A percentile compares a stretch with the other conserved stretches of the same genome.
These are phyloP conservation scores for Dynastes tityus DNA, from an alignment of 2,888 invertebrate species.

Conservation along the genomic window DNA sequence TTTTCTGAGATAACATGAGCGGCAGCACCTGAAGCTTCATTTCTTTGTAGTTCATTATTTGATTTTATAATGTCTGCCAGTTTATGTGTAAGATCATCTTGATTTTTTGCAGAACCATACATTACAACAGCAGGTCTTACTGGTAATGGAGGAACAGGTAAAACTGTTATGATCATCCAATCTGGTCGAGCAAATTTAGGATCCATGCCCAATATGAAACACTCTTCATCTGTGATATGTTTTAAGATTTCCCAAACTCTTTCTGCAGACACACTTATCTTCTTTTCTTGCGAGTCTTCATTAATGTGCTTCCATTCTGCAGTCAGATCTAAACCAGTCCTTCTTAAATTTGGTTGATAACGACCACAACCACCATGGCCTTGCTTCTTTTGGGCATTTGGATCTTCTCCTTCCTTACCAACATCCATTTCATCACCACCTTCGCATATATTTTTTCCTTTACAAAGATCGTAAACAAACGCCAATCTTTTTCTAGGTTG, in stretches of 20 bases:
- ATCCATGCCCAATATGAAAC: constrained; percentile 95
- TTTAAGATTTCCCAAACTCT: constrained; percentile 97
- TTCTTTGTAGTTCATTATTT: constrained; percentile 95
- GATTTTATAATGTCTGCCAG: constrained; percentile 98
- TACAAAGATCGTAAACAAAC: constrained; percentile 98
- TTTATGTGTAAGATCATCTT: constrained; percentile 99
- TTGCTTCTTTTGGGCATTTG: constrained; percentile 73
- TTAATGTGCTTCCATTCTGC: constrained; percentile 99
- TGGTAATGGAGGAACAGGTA: constrained; percentile 97
- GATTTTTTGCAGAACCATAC: constrained; percentile 99
- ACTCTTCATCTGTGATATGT: constrained; percentile 97
- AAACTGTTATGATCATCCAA: constrained; percentile 99
- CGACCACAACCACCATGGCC: constrained; percentile 98
- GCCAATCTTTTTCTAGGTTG: constrained; percentile 95
- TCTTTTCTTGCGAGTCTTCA: constrained; percentile 98
- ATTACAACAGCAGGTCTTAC: constrained; percentile 99
- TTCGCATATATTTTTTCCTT: constrained; percentile 98
- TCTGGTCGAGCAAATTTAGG: constrained; percentile 98
- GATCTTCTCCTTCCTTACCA: constrained; percentile 82
- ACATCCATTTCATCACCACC: constrained; percentile 98
- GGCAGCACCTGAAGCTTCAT: constrained; percentile 97
- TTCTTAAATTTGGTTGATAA: constrained; percentile 94
- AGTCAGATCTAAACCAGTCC: constrained; percentile 92
- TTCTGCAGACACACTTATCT: constrained; percentile 94
- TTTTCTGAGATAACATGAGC: constrained; percentile 98